Conservation (phyloP, 1,140 invertebrate genomes). For the Scaptomyza pallida region DNA sequence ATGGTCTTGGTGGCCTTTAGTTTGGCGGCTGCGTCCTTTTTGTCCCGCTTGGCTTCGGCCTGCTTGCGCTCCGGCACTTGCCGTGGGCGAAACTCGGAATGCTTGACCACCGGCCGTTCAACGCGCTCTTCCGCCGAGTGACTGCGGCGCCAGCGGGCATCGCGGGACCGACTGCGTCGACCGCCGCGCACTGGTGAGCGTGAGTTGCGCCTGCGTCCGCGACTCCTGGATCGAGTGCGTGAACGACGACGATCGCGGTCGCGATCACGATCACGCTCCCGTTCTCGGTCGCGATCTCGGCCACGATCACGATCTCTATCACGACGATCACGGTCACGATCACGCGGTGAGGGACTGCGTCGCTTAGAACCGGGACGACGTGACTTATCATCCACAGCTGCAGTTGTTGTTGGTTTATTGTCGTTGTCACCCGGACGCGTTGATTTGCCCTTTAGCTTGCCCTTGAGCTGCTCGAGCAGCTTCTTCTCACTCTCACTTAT, state of each 20-base stretch:
- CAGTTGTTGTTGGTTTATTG: slow-evolving; percentile 22
- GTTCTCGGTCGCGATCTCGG: slow-evolving; percentile 42
- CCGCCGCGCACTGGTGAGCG: slow-evolving; percentile 45
- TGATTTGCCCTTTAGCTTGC: slow-evolving; percentile 82
- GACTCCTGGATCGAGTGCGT: slow-evolving; percentile 50
- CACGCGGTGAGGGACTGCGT: slow-evolving; percentile 42
- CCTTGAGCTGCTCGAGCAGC: slow-evolving; percentile 86
- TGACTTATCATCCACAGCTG: slow-evolving; percentile 48
- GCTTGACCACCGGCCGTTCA: slow-evolving; percentile 77
- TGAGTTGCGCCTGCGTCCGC: slow-evolving; percentile 47
- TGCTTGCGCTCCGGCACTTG: slow-evolving; percentile 54
- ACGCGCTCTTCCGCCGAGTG: slow-evolving; percentile 58
- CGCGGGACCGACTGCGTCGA: slow-evolving; percentile 53
- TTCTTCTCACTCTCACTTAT: slow-evolving; percentile 86
- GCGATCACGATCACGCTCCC: slow-evolving; percentile 52
- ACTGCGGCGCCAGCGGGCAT: slow-evolving; percentile 49
- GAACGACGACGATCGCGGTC: slow-evolving; percentile 53
- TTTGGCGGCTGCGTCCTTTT: slow-evolving; percentile 73
- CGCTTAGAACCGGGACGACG: slow-evolving; percentile 36
- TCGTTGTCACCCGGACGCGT: slow-evolving; percentile 44
- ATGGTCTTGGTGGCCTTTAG: slow-evolving; percentile 6
- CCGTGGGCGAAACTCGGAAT: slow-evolving; percentile 80
- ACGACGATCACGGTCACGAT: slow-evolving; percentile 22
- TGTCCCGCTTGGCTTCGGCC: slow-evolving; percentile 72
- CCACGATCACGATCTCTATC: slow-evolving; percentile 28